These are phyloP conservation scores for Listronotus bonariensis DNA, from an alignment of 1,140 invertebrate genomes.

Conservation along the genomic window DNA sequence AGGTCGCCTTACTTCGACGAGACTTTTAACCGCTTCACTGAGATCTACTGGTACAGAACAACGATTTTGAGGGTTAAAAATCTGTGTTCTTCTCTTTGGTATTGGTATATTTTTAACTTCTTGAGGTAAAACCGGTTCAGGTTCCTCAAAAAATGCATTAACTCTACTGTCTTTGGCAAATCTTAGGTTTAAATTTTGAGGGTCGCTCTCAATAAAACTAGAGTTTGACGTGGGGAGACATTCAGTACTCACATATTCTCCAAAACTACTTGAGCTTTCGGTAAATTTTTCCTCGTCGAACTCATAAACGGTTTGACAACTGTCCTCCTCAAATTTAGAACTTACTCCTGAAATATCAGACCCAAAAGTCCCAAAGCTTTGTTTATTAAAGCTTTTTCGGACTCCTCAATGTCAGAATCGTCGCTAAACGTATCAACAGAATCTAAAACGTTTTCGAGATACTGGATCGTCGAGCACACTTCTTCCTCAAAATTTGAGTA, in stretches of 20 bases:
- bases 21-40: background rate
- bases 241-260: slow-evolving; percentile 10
- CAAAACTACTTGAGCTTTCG: slow-evolving; percentile 29
- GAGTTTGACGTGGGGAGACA: background rate
- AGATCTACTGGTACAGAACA: slow-evolving; percentile 19
- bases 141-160: slow-evolving; percentile 22
- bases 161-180: slow-evolving; percentile 23
- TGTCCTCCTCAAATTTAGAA: slow-evolving; percentile 11
- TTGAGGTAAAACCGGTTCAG: slow-evolving; percentile 13
- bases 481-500: slow-evolving; percentile 18
- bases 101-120: slow-evolving; percentile 23
- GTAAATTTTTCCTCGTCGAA: slow-evolving; percentile 15
- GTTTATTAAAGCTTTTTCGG: background rate
- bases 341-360: background rate
- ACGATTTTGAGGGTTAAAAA: slow-evolving; percentile 1
- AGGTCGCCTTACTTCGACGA: background rate
- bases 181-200: slow-evolving; percentile 17
- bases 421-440: slow-evolving; percentile 14
- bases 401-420: background rate
- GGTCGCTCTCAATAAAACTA: background rate
- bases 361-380: background rate
- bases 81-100: slow-evolving; percentile 14
- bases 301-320: background rate
- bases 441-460: slow-evolving; percentile 22
- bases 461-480: slow-evolving; percentile 20